Base-by-base conservation (phyloP, 2,888 invertebrate genomes). In the Sinotaia quadrata region DNA sequence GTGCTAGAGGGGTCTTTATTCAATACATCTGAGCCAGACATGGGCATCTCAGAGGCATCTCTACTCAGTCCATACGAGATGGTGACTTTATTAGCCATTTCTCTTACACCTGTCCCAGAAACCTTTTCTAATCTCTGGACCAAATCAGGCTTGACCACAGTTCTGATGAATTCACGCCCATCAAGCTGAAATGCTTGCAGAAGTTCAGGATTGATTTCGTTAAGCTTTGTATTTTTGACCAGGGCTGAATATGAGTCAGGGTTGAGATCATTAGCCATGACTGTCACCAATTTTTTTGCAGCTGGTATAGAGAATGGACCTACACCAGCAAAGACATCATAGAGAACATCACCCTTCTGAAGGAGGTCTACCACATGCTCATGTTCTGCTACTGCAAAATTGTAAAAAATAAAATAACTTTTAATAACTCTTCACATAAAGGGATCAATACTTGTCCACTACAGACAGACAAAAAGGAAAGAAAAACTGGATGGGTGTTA, bases 311-410 rank as follows among this genome's bases (percentile, higher is more conserved):
- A 91, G 89, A 99, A 99, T 0, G 99, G 99, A 0, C 99, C 99
- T 21, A 99, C 94, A 10, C 99, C 99, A 78, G 97, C 96, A 89
- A 98, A 99, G 0, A 97, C 93, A 90, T 99, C 99, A 89, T 96
- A 98, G 0, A 99, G 89, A 4, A 95, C 90, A 89, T 96, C 95
- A 2, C 89, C 91, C 0, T 90, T 83, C 62, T 91, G 90, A 1
- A 97, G 83, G 65, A 91, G 87, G 52, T 91, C 89, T 0, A 94
- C 89, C 72, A 99, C 92, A 83, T 95, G 91, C 79, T 93, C 92
- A 89, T 98, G 99, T 87, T 99, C 99, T 1, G 94, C 95, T 18
- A 92, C 87, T 86, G 76, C n/a, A 74, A 74, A 51, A 61, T 33
- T n/a, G n/a, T n/a, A n/a, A n/a, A n/a, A n/a, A n/a, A n/a, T n/a